Evolutionary conservation across 2,888 invertebrate species (phyloP).

Genomic region (Neocrepidodera transversa): DNA sequence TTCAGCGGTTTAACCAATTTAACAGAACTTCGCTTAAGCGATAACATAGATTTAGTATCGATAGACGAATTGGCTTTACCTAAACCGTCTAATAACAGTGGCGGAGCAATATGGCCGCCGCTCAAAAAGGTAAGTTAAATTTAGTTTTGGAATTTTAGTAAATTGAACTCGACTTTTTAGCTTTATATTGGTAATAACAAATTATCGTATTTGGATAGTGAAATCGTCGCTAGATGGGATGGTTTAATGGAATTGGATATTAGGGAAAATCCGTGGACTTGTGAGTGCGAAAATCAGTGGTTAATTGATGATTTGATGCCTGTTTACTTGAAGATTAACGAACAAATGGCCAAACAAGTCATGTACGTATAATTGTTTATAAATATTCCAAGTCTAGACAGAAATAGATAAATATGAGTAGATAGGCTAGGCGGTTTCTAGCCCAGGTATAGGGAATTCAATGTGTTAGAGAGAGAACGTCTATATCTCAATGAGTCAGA

Average conservation of each 20-base stretch:
- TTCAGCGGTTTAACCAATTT: conserved; percentile 67
- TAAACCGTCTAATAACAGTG: conserved; percentile 67
- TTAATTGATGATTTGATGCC: conserved; percentile 72
- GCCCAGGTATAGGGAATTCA: too few species aligned
- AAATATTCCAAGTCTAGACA: too few species aligned
- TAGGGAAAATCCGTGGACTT: conserved; percentile 77
- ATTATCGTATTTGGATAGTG: conserved; percentile 70
- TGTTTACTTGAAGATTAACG: conserved; percentile 60
- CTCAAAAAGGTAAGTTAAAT: conserved; percentile 65
- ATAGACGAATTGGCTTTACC: conserved; percentile 64
- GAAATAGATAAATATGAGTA: too few species aligned
- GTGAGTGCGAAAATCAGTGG: conserved; percentile 82
- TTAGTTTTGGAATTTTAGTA: too few species aligned
- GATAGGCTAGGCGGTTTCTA: too few species aligned
- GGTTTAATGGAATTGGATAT: conserved; percentile 71
- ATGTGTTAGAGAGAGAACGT: too few species aligned
- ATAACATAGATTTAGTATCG: conserved; percentile 67
- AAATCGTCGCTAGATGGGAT: conserved; percentile 74
- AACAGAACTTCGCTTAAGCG: conserved; percentile 67
- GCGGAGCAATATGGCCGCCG: conserved; percentile 70
- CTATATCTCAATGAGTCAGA: too few species aligned
- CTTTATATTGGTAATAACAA: conserved; percentile 78
- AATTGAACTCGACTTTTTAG: conserved; percentile 57
- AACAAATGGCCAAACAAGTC: conserved; percentile 60
- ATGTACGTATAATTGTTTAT: conserved; percentile 63